A percentile compares a stretch with the other conserved stretches of the same genome.
These are phyloP conservation scores for Brachionus sp. DNA, from an alignment of 1,140 invertebrate genomes.

Conservation along the genomic window DNA sequence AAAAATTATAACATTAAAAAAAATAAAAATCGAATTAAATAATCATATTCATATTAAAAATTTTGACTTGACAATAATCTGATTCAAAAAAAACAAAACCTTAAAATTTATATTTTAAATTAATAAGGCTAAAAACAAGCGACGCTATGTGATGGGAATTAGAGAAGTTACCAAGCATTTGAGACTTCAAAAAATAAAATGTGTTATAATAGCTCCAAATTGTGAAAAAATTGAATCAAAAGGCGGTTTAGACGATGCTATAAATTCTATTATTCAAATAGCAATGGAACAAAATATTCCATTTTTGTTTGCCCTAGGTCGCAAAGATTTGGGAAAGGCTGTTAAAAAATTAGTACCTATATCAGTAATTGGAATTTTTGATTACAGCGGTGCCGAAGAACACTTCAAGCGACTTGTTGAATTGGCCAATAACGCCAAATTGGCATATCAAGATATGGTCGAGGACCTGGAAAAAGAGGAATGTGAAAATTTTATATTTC, in stretches of 20 bases:
- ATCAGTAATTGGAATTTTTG: conserved; percentile 64
- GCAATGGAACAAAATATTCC: conserved; percentile 61
- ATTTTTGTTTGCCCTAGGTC: conserved; percentile 62
- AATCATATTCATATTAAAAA: too few relatives aligned
- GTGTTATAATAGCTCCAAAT: conserved; percentile 65
- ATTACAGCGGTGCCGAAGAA: conserved; percentile 63
- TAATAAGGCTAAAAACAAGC: conserved; percentile 61
- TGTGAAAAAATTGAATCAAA: conserved; percentile 61
- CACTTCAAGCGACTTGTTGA: not conserved
- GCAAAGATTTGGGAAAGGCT: conserved; percentile 62
- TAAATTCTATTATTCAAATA: conserved; percentile 59
- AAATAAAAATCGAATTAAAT: too few relatives aligned
- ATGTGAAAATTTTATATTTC: not conserved
- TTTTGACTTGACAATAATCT: not conserved
- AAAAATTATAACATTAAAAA: too few relatives aligned
- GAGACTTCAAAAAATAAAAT: conserved; percentile 63
- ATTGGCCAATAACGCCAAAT: conserved; percentile 27
- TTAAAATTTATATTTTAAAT: not conserved
- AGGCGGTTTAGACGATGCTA: conserved; percentile 61
- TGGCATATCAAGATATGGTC: conserved; percentile 32
- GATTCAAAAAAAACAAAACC: too few relatives aligned
- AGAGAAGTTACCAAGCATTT: conserved; percentile 64
- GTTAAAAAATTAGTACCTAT: conserved; percentile 63
- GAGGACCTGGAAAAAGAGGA: conserved; percentile 11
- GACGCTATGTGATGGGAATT: conserved; percentile 64